These are phyloP conservation scores for Amphiduros pacificus DNA, from an alignment of 2,888 invertebrate species.

Conservation along the genomic window DNA sequence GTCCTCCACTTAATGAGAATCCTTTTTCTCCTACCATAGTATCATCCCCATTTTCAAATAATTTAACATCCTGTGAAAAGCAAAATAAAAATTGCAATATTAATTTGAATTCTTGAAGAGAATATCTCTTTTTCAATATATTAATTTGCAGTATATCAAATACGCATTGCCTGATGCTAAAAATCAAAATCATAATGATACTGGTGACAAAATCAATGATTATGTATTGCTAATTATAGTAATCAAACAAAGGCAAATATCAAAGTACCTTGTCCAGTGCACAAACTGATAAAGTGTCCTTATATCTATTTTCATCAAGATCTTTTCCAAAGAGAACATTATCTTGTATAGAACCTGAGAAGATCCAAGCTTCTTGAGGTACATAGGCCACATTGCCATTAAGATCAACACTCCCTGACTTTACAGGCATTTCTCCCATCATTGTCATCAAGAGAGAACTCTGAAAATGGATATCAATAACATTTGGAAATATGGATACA, in stretches of 20 bases:
- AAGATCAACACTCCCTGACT: not conserved
- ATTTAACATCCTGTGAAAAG: not conserved
- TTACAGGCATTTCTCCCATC: not conserved
- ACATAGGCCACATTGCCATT: not conserved
- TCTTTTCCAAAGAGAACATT: not conserved
- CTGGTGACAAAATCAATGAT: too few species aligned
- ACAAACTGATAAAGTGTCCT: not conserved
- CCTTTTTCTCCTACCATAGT: conserved; percentile 1
- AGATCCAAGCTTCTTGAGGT: not conserved
- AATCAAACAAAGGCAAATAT: too few species aligned
- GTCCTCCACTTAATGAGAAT: not conserved
- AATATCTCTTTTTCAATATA: too few species aligned
- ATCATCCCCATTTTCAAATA: not conserved
- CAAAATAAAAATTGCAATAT: not conserved
- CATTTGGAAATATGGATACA: too few species aligned
- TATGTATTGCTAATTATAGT: too few species aligned
- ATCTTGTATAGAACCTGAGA: not conserved
- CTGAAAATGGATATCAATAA: too few species aligned
- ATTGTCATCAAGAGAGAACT: not conserved
- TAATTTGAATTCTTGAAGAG: too few species aligned
- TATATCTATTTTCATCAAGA: not conserved
- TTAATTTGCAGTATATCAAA: too few species aligned
- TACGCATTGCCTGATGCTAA: too few species aligned
- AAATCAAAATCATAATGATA: too few species aligned
- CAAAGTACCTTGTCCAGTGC: not conserved